Evolutionary conservation across 2,113 vertebrate species (phyloP), one percentile per base, ranked within the genome.

Genomic region (Apus apus): DNA sequence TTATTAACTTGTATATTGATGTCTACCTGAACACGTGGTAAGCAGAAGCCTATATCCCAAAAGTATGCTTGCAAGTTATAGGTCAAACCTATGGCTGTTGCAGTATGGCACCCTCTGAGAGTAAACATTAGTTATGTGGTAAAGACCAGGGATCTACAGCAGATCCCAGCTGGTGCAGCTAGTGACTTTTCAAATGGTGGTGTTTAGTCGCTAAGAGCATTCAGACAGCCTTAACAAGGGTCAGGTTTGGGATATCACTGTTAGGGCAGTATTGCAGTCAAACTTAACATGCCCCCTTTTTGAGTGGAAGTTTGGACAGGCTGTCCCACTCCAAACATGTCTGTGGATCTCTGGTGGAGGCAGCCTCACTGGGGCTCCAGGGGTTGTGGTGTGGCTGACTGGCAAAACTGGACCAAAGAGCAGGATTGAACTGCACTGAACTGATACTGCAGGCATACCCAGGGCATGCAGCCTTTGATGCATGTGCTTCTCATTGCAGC

Each of bases 301-400:
- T 66, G 19, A 50, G 19, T 51, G 29, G 26, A 34, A 30, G 16
- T 40, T 30, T 65, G 45, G 30, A 36, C 7, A 2, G 62, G 8
- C 29, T 75, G 13, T 46, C 13, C n/a, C 8, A 8, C 6, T 62
- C 16, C 1, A 11, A 56, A 38, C 9, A 4, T 0, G 0, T 8
- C 27, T 65, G 26, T 2, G 5, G 19, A 81, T 25, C 27, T 54
- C 1, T 1, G n/a, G 10, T 53, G 46, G 62, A 68, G 54, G 34
- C 10, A 70, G 62, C 12, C 10, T 87, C 54, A 23, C 27, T 4
- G 9, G 5, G 32, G 20, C 20, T 76, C 46, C 34, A 4, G 2
- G 29, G 5, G 0, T 22, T 32, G 32, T 26, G 29, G 19, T 17
- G 22, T 60, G 75, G 9, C 58, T 67, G 38, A 64, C 29, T 32